Evolutionary conservation across 2,888 invertebrate genomes (phyloP).

Genomic region (Rhabditoides inermis): DNA sequence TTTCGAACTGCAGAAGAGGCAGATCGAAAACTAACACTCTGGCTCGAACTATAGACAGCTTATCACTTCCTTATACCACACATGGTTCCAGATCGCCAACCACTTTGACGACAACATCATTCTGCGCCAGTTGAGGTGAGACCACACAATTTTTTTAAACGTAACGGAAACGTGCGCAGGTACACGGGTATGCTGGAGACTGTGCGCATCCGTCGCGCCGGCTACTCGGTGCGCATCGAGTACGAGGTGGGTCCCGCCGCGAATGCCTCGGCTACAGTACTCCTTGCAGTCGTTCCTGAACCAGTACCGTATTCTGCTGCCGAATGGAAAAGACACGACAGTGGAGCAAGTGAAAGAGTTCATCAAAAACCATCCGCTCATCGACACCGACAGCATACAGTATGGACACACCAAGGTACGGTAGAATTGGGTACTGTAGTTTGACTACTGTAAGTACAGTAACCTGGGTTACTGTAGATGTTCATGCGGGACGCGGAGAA

Average conservation of each 20-base stretch:
- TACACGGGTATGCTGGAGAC: constrained; percentile 96
- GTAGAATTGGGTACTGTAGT: not conserved
- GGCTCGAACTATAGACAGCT: not conserved
- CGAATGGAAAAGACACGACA: constrained; percentile 73
- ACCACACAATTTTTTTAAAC: no score
- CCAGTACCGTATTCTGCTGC: constrained; percentile 78
- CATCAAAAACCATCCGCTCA: constrained; percentile 67
- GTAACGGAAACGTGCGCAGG: no score
- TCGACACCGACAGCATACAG: constrained; percentile 83
- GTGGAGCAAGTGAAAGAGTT: constrained; percentile 78
- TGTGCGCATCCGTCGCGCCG: constrained; percentile 83
- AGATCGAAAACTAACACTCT: not conserved
- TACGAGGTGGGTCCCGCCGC: constrained; percentile 66
- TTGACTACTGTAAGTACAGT: not conserved
- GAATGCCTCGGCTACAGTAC: no score
- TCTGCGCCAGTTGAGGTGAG: constrained; percentile 76
- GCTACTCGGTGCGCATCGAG: constrained; percentile 83
- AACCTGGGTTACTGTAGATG: constrained; percentile 54
- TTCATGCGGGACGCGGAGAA: constrained; percentile 89
- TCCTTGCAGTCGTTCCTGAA: constrained; percentile 72
- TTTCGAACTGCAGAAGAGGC: no score
- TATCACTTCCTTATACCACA: not conserved
- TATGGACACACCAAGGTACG: constrained; percentile 71
- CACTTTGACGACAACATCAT: constrained; percentile 87
- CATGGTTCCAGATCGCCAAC: constrained; percentile 65